Conservation (phyloP, 2,797 vertebrate genomes). For the Fringilla coelebs region DNA sequence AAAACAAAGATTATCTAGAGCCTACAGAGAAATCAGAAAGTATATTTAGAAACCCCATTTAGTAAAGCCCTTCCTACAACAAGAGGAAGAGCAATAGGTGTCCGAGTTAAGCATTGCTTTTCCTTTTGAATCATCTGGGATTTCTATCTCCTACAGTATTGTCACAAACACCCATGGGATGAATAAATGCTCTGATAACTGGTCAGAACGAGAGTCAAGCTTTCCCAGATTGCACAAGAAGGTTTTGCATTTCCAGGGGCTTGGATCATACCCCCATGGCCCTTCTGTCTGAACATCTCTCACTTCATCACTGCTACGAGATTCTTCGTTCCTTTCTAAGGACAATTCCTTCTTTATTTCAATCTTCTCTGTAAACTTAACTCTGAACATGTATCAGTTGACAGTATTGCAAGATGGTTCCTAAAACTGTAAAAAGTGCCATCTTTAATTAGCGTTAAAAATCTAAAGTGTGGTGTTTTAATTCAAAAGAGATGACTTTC, state of each 20-base stretch:
- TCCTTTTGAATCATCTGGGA: not conserved
- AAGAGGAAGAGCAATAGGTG: not conserved
- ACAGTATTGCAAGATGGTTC: not conserved
- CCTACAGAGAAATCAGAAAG: not conserved
- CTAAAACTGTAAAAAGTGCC: not conserved
- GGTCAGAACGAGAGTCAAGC: not conserved
- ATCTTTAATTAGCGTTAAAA: not conserved
- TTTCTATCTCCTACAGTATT: not conserved
- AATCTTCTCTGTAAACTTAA: not conserved
- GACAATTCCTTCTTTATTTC: not conserved
- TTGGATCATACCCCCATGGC: not conserved
- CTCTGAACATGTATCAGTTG: not conserved
- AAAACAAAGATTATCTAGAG: constrained; percentile 44
- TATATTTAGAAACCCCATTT: constrained; percentile 36
- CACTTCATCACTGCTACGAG: not conserved
- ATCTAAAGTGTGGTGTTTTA: not conserved
- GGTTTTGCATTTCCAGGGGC: not conserved
- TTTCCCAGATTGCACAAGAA: not conserved
- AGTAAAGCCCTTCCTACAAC: not conserved
- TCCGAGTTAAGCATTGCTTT: not conserved
- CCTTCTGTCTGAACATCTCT: not conserved
- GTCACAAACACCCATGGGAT: not conserved
- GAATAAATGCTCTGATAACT: not conserved
- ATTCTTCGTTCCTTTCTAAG: not conserved
- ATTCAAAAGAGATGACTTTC: not conserved